Percentiles rank a stretch among this genome's conserved stretches.
Evolutionary conservation across 2,888 invertebrate genomes (phyloP).

Genomic region (Deilephila porcellus): DNA sequence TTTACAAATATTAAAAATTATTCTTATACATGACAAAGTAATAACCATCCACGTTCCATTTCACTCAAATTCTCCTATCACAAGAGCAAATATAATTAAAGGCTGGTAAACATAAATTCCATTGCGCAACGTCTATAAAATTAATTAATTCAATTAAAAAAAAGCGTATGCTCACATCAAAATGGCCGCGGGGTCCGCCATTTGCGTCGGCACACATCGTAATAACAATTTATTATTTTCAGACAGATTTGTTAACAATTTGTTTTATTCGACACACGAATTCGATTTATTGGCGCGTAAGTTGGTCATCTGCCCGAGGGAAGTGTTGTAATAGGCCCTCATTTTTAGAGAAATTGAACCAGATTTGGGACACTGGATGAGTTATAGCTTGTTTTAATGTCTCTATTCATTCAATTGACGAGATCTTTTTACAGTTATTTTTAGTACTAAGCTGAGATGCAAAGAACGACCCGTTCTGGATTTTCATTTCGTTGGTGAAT

Average conservation of each 20-base stretch:
- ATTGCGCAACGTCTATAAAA: conserved; percentile 24
- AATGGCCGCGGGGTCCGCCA: conserved; percentile 32
- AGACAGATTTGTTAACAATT: conserved; percentile 32
- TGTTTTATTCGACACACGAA: conserved; percentile 31
- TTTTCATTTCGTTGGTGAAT: not conserved
- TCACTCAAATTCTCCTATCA: conserved; percentile 3
- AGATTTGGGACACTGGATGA: conserved; percentile 39
- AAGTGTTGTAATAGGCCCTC: conserved; percentile 4
- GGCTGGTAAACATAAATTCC: conserved; percentile 25
- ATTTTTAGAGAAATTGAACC: conserved; percentile 32
- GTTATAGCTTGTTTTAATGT: conserved; percentile 40
- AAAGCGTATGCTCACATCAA: conserved; percentile 35
- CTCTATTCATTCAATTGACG: not conserved
- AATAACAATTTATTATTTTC: conserved; percentile 31
- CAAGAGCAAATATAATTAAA: conserved; percentile 14
- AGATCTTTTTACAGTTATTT: not conserved
- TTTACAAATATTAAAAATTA: too few species aligned
- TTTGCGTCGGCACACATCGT: conserved; percentile 36
- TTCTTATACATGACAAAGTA: too few species aligned
- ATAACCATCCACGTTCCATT: not conserved
- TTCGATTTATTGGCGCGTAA: conserved; percentile 29
- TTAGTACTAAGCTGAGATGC: not conserved
- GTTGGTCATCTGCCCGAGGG: conserved; percentile 14
- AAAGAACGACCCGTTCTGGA: not conserved
- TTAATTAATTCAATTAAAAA: conserved; percentile 34